These are phyloP conservation scores for Panagrolaimus sp. DNA, from an alignment of 1,140 invertebrate genomes.

Conservation along the genomic window DNA sequence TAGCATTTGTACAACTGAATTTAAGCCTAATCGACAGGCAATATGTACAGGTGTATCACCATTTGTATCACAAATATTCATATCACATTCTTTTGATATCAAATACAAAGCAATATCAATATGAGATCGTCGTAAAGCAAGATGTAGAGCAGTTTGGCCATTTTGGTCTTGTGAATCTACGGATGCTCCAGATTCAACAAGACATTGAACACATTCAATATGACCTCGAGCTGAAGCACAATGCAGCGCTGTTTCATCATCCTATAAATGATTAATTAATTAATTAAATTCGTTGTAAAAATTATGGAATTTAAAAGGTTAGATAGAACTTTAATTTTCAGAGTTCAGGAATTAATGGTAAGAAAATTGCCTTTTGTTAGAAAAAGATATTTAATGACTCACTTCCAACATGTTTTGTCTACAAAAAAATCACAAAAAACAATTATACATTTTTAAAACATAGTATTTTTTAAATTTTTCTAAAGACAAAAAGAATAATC, in stretches of 20 bases:
- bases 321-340: not conserved
- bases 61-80: constrained; percentile 50
- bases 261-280: constrained; percentile 59
- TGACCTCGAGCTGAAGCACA: constrained; percentile 64
- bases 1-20: constrained; percentile 69
- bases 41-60: constrained; percentile 73
- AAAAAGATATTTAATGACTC: no score
- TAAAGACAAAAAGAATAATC: no score
- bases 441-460: no score
- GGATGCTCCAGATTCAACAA: constrained; percentile 85
- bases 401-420: no score
- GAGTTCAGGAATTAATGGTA: no score
- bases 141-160: constrained; percentile 65
- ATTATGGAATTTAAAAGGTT: not conserved
- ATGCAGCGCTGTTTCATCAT: constrained; percentile 65
- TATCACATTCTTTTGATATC: constrained; percentile 77
- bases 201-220: constrained; percentile 71
- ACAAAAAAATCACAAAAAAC: no score
- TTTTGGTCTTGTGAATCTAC: constrained; percentile 69
- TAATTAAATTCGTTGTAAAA: not conserved
- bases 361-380: no score
- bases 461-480: no score
- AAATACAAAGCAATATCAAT: constrained; percentile 75
- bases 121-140: constrained; percentile 65
- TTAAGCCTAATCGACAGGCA: constrained; percentile 67